Conservation (phyloP, 1,140 invertebrate genomes). For the Drosophila triauraria region DNA sequence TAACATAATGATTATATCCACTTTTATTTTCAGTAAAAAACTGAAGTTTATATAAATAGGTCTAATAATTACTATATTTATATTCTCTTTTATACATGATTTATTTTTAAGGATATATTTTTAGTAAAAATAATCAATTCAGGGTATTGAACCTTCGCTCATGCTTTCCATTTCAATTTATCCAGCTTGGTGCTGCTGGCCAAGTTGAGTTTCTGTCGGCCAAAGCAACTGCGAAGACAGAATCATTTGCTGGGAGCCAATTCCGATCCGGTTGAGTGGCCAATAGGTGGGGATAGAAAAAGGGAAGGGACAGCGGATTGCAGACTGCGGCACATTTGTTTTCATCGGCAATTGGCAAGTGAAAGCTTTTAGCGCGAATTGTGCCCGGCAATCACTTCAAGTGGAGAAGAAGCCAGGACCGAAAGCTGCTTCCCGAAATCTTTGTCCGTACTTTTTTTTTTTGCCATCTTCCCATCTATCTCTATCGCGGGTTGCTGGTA, state of each 20-base stretch:
- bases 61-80: not conserved
- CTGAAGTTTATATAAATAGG: not conserved
- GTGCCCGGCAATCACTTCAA: slow-evolving; percentile 71
- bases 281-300: slow-evolving; percentile 16
- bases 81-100: not conserved
- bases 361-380: slow-evolving; percentile 79
- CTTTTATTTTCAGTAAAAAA: not conserved
- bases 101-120: not conserved
- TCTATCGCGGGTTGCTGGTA: slow-evolving; percentile 9
- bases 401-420: slow-evolving; percentile 37
- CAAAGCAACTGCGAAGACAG: slow-evolving; percentile 46
- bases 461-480: not conserved
- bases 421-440: slow-evolving; percentile 23
- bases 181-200: slow-evolving; percentile 6
- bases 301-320: not conserved
- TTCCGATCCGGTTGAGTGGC: slow-evolving; percentile 30
- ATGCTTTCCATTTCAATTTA: not conserved
- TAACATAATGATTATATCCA: not conserved
- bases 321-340: slow-evolving; percentile 75
- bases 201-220: slow-evolving; percentile 22
- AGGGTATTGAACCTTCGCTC: slow-evolving; percentile 20
- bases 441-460: not conserved
- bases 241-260: slow-evolving; percentile 41
- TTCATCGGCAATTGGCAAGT: slow-evolving; percentile 77
- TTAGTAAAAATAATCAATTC: slow-evolving; percentile 1